These are phyloP conservation scores for Morus bassanus DNA, from an alignment of 2,797 vertebrate species.

Conservation along the genomic window DNA sequence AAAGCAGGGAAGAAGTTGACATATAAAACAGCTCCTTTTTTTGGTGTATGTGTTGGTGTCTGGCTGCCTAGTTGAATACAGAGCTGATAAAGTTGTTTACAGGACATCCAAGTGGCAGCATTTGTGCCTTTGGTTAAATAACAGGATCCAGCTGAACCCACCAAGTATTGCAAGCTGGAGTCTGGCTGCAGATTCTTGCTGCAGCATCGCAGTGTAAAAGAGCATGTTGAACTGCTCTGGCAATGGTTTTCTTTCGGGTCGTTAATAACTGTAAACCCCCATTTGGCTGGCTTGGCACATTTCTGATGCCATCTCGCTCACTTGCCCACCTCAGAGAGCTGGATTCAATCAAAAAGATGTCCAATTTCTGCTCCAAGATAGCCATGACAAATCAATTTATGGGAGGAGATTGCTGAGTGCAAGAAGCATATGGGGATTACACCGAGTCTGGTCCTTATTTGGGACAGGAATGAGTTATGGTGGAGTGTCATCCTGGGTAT, in stretches of 20 bases:
- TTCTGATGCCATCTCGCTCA: neutral
- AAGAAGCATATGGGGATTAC: constrained; percentile 30
- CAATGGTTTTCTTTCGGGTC: neutral
- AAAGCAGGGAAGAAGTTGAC: neutral
- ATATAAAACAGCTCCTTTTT: neutral
- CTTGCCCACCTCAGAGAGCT: neutral
- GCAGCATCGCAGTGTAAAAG: neutral
- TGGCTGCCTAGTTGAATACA: neutral
- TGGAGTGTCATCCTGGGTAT: neutral
- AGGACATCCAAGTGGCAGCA: neutral
- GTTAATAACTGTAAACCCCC: neutral
- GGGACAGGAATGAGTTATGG: constrained; percentile 22
- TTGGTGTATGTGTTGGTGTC: neutral
- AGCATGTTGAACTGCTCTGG: neutral
- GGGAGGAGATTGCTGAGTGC: neutral
- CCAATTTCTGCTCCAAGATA: neutral
- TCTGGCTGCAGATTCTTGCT: neutral
- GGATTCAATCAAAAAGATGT: constrained; percentile 51
- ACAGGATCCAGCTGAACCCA: neutral
- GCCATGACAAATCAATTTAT: constrained; percentile 53
- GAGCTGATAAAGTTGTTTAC: neutral
- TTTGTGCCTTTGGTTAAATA: neutral
- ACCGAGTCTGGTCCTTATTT: neutral
- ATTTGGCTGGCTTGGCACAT: fast-evolving
- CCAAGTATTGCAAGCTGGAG: neutral